phyloP scores from a whole-genome alignment of 1,140 invertebrate species.

The Pararge aegeria region DNA sequence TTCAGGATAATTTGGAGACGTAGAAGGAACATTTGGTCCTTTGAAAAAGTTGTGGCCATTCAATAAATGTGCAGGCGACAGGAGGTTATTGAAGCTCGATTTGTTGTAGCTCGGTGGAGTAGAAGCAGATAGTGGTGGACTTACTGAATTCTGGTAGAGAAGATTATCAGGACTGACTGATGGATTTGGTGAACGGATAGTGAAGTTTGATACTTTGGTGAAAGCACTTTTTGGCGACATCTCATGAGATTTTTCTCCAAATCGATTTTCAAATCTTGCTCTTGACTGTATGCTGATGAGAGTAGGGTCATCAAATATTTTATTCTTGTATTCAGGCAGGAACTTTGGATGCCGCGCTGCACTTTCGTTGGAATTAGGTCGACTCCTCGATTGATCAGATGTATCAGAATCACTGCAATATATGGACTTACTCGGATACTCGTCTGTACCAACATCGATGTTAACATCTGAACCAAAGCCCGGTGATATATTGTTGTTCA shows the following conservation, averaged over 20 bases:
- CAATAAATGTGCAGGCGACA: slow-evolving; percentile 71
- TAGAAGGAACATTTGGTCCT: slow-evolving; percentile 66
- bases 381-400: slow-evolving; percentile 72
- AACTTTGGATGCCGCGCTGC: slow-evolving; percentile 67
- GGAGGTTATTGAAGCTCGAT: slow-evolving; percentile 62
- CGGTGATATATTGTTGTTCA: slow-evolving; percentile 76
- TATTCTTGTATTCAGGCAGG: slow-evolving; percentile 79
- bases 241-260: slow-evolving; percentile 56
- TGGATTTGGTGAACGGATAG: slow-evolving; percentile 81
- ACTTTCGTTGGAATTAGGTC: slow-evolving; percentile 77
- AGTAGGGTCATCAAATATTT: slow-evolving; percentile 82
- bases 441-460: slow-evolving; percentile 79
- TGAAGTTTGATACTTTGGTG: slow-evolving; percentile 84
- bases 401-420: slow-evolving; percentile 77
- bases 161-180: slow-evolving; percentile 87
- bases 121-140: slow-evolving; percentile 82
- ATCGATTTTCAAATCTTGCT: slow-evolving; percentile 70
- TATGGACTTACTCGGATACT: slow-evolving; percentile 74
- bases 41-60: slow-evolving; percentile 80
- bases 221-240: slow-evolving; percentile 86
- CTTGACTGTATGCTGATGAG: slow-evolving; percentile 78
- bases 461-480: slow-evolving; percentile 71
- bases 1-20: slow-evolving; percentile 77
- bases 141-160: slow-evolving; percentile 87
- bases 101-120: slow-evolving; percentile 74